Evolutionary conservation across 2,797 vertebrate species (phyloP).

Genomic region (Schizopygopsis malacanthus): DNA sequence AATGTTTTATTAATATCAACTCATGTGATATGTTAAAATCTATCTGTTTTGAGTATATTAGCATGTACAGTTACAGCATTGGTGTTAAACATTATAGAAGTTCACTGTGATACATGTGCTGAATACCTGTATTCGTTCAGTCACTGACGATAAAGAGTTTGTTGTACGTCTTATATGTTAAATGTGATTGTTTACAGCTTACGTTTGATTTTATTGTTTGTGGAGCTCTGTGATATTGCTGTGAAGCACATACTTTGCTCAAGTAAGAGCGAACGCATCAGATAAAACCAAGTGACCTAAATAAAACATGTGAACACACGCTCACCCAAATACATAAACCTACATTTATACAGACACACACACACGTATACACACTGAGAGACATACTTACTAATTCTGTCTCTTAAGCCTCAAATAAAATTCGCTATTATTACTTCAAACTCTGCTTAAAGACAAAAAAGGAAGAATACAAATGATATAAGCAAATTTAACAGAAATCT

Average conservation of each 20-base stretch:
- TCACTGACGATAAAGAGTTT: background rate
- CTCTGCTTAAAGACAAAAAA: background rate
- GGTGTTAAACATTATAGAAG: slow-evolving; percentile 6
- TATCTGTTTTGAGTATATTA: slow-evolving; percentile 28
- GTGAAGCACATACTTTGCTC: background rate
- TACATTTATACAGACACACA: background rate
- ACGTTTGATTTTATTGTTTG: background rate
- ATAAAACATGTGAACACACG: background rate
- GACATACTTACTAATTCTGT: background rate
- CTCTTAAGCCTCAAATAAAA: background rate
- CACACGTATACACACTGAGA: background rate
- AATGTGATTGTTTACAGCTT: slow-evolving; percentile 8
- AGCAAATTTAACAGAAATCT: background rate
- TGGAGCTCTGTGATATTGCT: background rate
- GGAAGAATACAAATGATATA: background rate
- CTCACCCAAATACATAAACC: background rate
- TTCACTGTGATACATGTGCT: slow-evolving; percentile 1
- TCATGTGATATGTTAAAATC: slow-evolving; percentile 5
- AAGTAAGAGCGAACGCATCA: background rate
- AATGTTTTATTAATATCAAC: slow-evolving; percentile 9
- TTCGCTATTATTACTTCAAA: background rate
- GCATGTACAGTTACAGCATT: slow-evolving; percentile 46
- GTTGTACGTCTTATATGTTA: slow-evolving; percentile 1
- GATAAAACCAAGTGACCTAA: slow-evolving; percentile 27
- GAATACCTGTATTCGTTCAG: background rate